phyloP scores from a whole-genome alignment of 2,113 vertebrate species.

The Haliaeetus leucogaster region DNA sequence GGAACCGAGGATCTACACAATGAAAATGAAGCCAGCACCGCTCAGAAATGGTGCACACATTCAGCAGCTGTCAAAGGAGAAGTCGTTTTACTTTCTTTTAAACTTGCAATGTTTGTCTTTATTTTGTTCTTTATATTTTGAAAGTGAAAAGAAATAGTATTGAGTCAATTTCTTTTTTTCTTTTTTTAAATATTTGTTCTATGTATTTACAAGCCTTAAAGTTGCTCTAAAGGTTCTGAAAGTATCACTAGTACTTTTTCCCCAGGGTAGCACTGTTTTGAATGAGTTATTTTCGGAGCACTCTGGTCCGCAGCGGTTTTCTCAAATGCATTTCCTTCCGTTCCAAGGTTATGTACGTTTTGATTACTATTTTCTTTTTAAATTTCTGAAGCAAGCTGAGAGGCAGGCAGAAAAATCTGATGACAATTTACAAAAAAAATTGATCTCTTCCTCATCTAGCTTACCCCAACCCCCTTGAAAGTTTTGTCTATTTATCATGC shows the following conservation, averaged over 20 bases:
- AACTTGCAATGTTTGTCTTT: constrained; percentile 83
- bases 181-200: constrained; percentile 91
- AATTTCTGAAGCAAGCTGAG: constrained; percentile 84
- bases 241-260: constrained; percentile 85
- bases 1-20: neutral
- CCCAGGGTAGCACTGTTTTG: constrained; percentile 73
- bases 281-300: constrained; percentile 74
- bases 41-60: neutral
- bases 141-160: constrained; percentile 84
- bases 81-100: constrained; percentile 74
- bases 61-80: constrained; percentile 73
- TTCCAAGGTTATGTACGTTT: constrained; percentile 77
- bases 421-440: constrained; percentile 17
- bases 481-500: constrained; percentile 77
- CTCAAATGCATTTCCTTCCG: constrained; percentile 70
- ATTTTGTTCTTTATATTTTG: constrained; percentile 85
- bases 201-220: constrained; percentile 99
- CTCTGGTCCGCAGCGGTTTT: constrained; percentile 69
- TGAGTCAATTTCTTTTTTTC: constrained; percentile 77
- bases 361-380: constrained; percentile 68
- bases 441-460: constrained; percentile 63
- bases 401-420: constrained; percentile 81
- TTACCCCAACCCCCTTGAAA: constrained; percentile 74
- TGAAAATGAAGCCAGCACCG: neutral
- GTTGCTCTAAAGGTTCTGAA: constrained; percentile 86